These are phyloP conservation scores for Metopia argyrocephala DNA, from an alignment of 2,888 invertebrate species.

Conservation along the genomic window DNA sequence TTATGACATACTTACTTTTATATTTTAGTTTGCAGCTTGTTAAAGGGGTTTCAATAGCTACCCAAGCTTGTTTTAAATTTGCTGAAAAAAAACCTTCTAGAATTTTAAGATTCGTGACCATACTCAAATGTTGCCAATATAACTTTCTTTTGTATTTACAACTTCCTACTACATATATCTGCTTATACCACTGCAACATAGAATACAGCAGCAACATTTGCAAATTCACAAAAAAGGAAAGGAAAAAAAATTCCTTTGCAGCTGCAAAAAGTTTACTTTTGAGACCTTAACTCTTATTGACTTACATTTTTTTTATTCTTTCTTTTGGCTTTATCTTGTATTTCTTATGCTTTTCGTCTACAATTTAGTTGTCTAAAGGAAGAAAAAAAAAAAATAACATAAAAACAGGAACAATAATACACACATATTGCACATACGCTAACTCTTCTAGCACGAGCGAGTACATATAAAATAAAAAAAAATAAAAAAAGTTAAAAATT, in stretches of 20 bases:
- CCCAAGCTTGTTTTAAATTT: no score
- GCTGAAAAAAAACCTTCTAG: conserved; percentile 37
- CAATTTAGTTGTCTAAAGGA: not conserved
- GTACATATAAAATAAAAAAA: conserved; percentile 7
- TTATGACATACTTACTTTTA: no score
- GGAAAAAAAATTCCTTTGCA: conserved; percentile 40
- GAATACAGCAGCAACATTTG: not conserved
- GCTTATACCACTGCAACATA: not conserved
- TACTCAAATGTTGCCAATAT: conserved; percentile 63
- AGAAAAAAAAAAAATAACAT: conserved; percentile 15
- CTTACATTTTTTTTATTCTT: conserved; percentile 30
- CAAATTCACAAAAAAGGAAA: conserved; percentile 11
- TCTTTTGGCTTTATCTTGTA: not conserved
- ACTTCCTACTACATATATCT: conserved; percentile 27
- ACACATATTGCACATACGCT: conserved; percentile 40
- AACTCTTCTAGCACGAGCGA: conserved; percentile 34
- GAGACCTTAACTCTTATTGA: conserved; percentile 62
- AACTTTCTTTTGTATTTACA: conserved; percentile 55
- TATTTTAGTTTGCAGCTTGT: no score
- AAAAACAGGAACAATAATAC: not conserved
- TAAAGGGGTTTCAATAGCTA: no score
- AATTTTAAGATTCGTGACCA: conserved; percentile 61
- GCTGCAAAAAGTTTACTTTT: conserved; percentile 59
- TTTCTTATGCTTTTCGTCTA: not conserved
- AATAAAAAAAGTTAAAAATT: not conserved